These are phyloP conservation scores for Verasper variegatus DNA, from an alignment of 2,113 vertebrate genomes.

Conservation along the genomic window DNA sequence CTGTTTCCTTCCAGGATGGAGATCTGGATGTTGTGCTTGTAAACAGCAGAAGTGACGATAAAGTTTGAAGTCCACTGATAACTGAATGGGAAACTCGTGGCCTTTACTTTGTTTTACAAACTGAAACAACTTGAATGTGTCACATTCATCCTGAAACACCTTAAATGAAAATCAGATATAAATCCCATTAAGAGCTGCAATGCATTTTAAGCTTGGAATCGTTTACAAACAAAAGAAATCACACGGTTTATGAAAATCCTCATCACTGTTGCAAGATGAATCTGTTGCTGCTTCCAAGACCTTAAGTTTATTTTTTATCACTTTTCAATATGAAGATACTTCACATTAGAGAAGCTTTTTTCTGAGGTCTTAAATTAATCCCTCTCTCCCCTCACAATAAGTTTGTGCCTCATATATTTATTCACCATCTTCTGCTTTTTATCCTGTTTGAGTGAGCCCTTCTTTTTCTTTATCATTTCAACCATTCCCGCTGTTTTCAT, in stretches of 20 bases:
- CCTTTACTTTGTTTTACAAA: too few relatives aligned
- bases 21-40: not conserved
- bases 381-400: not conserved
- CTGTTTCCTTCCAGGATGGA: not conserved
- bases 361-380: constrained; percentile 3
- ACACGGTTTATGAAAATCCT: too few relatives aligned
- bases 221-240: too few relatives aligned
- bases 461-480: constrained; percentile 18
- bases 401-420: not conserved
- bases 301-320: not conserved
- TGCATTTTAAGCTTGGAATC: too few relatives aligned
- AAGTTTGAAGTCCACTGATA: too few relatives aligned
- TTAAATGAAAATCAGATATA: too few relatives aligned
- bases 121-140: too few relatives aligned
- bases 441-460: not conserved
- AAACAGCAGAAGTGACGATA: not conserved
- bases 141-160: too few relatives aligned
- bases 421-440: not conserved
- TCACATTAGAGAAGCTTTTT: not conserved
- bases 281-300: too few relatives aligned
- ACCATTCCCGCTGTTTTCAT: not conserved
- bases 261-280: too few relatives aligned
- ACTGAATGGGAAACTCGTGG: too few relatives aligned
- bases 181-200: too few relatives aligned
- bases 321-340: not conserved